These are phyloP conservation scores for Pteropus alecto DNA, from an alignment of 2,113 vertebrate genomes.

Conservation along the genomic window DNA sequence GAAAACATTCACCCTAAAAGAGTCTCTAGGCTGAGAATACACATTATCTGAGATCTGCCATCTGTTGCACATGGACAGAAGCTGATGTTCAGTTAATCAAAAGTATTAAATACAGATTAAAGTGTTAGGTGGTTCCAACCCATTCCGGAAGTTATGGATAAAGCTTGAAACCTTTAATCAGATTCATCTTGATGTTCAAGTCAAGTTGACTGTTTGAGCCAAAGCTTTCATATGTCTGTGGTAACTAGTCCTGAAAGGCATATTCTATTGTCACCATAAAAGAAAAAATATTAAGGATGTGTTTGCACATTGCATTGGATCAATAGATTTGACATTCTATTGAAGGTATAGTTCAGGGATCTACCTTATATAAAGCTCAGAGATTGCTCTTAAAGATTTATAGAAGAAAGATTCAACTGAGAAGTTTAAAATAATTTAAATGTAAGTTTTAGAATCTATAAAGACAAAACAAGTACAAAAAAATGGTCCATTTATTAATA, in stretches of 20 bases:
- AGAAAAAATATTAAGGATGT: not conserved
- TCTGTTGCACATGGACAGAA: slow-evolving; percentile 32
- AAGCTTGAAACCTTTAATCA: slow-evolving; percentile 38
- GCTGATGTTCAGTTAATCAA: slow-evolving; percentile 6
- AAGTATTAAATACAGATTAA: slow-evolving; percentile 36
- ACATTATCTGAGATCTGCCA: not conserved
- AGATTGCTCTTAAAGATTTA: not conserved
- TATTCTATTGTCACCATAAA: not conserved
- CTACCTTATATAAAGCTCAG: not conserved
- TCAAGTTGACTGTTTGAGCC: not conserved
- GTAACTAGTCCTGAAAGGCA: not conserved
- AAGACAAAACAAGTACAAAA: not conserved
- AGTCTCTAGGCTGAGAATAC: not conserved
- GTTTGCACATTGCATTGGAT: not conserved
- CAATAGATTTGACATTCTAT: not conserved
- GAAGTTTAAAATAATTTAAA: not conserved
- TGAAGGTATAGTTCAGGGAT: not conserved
- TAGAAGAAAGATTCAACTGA: not conserved
- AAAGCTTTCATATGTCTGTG: not conserved
- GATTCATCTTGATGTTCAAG: slow-evolving; percentile 22
- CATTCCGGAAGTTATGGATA: not conserved
- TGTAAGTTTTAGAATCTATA: not conserved
- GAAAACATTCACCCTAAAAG: not conserved
- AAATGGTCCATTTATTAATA: not conserved
- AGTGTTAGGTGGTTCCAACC: not conserved